Percentiles rank a stretch among this genome's conserved stretches.
Evolutionary conservation across 2,797 vertebrate species (phyloP).

Genomic region (Cuniculus paca): DNA sequence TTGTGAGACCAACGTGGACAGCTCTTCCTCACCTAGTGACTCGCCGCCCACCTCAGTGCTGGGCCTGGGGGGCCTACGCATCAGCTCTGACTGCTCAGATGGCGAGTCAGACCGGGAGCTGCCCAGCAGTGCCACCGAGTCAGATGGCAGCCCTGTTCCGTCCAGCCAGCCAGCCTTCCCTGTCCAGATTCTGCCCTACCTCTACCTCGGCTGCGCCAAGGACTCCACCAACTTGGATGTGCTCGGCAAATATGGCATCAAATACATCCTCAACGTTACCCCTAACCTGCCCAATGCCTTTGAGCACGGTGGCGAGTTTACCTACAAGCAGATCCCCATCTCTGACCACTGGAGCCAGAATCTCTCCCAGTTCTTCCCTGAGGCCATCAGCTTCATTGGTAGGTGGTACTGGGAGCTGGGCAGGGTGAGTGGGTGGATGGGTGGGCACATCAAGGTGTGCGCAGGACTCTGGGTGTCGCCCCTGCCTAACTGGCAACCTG

Average conservation of each 20-base stretch:
- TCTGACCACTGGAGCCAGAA: slow-evolving; percentile 99
- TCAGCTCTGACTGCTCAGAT: slow-evolving; percentile 97
- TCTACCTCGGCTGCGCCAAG: slow-evolving; percentile 99
- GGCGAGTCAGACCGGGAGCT: slow-evolving; percentile 96
- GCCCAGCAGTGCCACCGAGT: slow-evolving; percentile 97
- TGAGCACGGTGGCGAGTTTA: slow-evolving; percentile 97
- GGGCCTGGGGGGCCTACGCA: slow-evolving; percentile 96
- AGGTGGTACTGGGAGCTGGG: slow-evolving; percentile 84
- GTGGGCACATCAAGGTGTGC: not conserved
- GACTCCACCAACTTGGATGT: slow-evolving; percentile 98
- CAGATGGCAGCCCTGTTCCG: slow-evolving; percentile 96
- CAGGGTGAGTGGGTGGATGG: not conserved
- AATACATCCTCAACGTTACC: slow-evolving; percentile 99
- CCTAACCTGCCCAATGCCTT: slow-evolving; percentile 99
- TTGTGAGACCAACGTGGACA: slow-evolving; percentile 97
- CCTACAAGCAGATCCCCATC: slow-evolving; percentile 99
- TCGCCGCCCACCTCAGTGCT: slow-evolving; percentile 96
- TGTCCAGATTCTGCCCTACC: slow-evolving; percentile 98
- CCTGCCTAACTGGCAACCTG: slow-evolving; percentile 9
- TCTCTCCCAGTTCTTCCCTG: slow-evolving; percentile 99
- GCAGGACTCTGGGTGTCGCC: slow-evolving; percentile 45
- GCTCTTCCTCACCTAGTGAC: slow-evolving; percentile 93
- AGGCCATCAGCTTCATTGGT: slow-evolving; percentile 99
- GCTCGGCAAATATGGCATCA: slow-evolving; percentile 98
- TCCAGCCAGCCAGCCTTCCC: slow-evolving; percentile 98